A percentile compares a stretch with the other conserved stretches of the same genome.
phyloP scores from a whole-genome alignment of 1,140 invertebrate species.

The Euura lappo region DNA sequence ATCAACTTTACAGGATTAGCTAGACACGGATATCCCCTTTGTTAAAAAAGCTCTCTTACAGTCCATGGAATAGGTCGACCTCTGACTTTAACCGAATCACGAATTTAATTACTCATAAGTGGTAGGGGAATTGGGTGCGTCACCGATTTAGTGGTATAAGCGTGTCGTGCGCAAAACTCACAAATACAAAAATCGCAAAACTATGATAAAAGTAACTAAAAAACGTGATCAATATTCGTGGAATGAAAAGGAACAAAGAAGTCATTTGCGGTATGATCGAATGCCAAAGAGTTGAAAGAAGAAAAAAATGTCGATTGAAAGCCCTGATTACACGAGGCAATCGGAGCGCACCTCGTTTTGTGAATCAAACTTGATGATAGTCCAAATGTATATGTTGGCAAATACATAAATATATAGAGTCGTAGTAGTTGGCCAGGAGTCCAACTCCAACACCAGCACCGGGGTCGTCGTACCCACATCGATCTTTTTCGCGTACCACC shows the following conservation, averaged over 20 bases:
- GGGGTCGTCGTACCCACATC: slow-evolving; percentile 49
- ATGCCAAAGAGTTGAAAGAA: too few relatives aligned
- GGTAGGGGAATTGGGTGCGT: neutral
- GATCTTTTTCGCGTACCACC: slow-evolving; percentile 38
- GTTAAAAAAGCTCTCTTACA: neutral
- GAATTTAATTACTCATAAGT: neutral
- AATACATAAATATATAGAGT: neutral
- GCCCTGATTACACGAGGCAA: too few relatives aligned
- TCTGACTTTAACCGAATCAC: neutral
- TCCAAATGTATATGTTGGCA: neutral
- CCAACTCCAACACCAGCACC: slow-evolving; percentile 10
- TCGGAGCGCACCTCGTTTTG: too few relatives aligned
- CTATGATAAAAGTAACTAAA: too few relatives aligned
- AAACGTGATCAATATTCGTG: too few relatives aligned
- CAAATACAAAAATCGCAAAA: too few relatives aligned
- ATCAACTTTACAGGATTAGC: slow-evolving; percentile 4
- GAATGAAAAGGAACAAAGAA: too few relatives aligned
- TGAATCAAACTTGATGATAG: too few relatives aligned
- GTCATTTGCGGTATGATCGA: too few relatives aligned
- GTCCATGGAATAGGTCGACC: neutral
- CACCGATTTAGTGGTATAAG: too few relatives aligned
- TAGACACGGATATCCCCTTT: neutral
- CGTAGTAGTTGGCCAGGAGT: neutral
- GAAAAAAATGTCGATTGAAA: too few relatives aligned
- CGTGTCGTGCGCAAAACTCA: too few relatives aligned